Evolutionary conservation across 2,888 invertebrate genomes (phyloP).

Genomic region (Pomacea canaliculata): DNA sequence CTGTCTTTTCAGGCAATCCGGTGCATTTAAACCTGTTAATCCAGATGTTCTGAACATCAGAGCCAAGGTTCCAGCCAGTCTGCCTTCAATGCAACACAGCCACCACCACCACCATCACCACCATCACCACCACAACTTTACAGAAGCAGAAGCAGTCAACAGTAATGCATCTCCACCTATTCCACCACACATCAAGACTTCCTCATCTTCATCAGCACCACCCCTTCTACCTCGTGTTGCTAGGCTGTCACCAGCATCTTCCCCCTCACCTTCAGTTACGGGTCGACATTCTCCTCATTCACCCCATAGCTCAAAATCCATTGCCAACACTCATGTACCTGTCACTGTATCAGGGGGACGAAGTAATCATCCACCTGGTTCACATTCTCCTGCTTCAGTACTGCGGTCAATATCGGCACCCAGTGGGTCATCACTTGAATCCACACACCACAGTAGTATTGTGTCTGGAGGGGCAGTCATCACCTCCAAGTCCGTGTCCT

Average conservation of each 20-base stretch:
- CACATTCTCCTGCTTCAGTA: background rate
- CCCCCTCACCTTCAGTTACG: constrained; percentile 23
- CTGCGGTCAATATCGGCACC: constrained; percentile 3
- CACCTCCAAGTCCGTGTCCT: constrained; percentile 22
- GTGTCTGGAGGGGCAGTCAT: constrained; percentile 7
- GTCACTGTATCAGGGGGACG: constrained; percentile 17
- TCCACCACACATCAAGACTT: constrained; percentile 24
- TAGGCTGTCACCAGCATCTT: constrained; percentile 23
- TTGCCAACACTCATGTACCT: constrained; percentile 28
- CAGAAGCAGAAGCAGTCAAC: constrained; percentile 16
- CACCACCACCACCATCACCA: constrained; percentile 13
- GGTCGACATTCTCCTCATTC: constrained; percentile 19
- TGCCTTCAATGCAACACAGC: background rate
- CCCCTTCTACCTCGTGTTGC: constrained; percentile 39
- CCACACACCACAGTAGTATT: constrained; percentile 8
- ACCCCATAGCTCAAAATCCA: constrained; percentile 13
- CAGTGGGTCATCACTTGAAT: background rate
- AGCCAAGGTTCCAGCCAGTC: constrained; percentile 31
- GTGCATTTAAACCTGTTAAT: constrained; percentile 47
- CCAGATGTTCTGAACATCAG: constrained; percentile 42
- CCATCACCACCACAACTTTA: constrained; percentile 31
- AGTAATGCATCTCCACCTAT: constrained; percentile 20
- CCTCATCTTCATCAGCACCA: constrained; percentile 28
- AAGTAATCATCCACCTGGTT: background rate
- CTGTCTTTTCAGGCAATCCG: constrained; percentile 38